phyloP scores from a whole-genome alignment of 2,113 vertebrate species.

The Phylloscopus whistleri region DNA sequence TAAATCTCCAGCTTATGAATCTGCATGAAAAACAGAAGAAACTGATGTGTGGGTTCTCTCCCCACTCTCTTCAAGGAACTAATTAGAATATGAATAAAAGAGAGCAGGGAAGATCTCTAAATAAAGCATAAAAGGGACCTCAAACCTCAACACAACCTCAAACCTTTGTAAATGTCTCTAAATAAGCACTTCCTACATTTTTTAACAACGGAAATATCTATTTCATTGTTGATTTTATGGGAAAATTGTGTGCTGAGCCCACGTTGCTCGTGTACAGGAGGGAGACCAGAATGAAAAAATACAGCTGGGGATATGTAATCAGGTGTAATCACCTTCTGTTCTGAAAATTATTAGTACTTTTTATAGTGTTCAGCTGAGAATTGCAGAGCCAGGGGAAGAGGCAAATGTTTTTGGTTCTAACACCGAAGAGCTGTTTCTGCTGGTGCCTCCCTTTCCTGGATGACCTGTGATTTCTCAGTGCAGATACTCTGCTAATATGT shows the following conservation, averaged over 20 bases:
- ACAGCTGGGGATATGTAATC: background rate
- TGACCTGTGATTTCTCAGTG: background rate
- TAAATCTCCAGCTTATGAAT: background rate
- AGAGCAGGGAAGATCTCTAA: background rate
- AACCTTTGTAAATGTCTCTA: background rate
- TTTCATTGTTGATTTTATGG: background rate
- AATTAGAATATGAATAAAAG: background rate
- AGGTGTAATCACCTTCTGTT: background rate
- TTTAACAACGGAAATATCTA: background rate
- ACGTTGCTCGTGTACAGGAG: fast-evolving
- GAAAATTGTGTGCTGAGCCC: background rate
- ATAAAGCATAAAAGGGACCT: background rate
- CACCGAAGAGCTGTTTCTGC: background rate
- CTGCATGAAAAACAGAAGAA: background rate
- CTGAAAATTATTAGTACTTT: background rate
- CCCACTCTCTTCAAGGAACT: background rate
- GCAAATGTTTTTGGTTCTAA: background rate
- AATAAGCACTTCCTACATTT: background rate
- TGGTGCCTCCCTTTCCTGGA: background rate
- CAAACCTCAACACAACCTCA: background rate
- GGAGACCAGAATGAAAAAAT: background rate
- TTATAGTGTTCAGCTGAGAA: background rate
- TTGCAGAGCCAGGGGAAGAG: background rate
- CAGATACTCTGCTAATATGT: no score
- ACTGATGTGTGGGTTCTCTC: background rate